phyloP scores from a whole-genome alignment of 2,797 vertebrate genomes.

The Sarcoramphus papa region DNA sequence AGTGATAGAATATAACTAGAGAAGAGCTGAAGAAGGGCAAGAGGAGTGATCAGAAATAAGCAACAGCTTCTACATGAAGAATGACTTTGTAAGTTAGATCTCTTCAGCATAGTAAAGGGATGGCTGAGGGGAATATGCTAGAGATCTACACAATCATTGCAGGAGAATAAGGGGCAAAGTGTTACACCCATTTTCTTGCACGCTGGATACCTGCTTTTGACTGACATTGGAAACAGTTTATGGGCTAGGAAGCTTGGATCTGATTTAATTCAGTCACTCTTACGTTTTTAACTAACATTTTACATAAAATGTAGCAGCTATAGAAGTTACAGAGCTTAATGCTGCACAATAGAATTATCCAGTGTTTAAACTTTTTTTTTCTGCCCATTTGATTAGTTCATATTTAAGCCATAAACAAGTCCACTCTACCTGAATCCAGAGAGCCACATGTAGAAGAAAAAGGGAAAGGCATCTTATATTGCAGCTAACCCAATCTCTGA shows the following conservation, averaged over 20 bases:
- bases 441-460: not conserved
- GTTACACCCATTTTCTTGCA: not conserved
- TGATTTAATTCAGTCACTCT: not conserved
- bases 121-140: not conserved
- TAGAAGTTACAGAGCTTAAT: not conserved
- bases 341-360: not conserved
- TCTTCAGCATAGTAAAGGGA: not conserved
- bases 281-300: not conserved
- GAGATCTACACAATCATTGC: not conserved
- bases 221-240: not conserved
- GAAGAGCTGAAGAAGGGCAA: not conserved
- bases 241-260: not conserved
- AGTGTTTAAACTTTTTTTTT: not conserved
- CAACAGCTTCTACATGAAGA: not conserved
- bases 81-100: not conserved
- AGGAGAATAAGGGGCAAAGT: not conserved
- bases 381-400: not conserved
- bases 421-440: not conserved
- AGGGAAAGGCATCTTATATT: not conserved
- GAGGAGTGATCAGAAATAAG: not conserved
- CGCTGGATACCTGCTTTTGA: not conserved
- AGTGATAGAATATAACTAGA: not conserved
- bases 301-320: not conserved
- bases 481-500: not conserved
- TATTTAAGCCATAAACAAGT: not conserved